phyloP scores from a whole-genome alignment of 1,140 invertebrate species.

The Brachionus rubens region DNA sequence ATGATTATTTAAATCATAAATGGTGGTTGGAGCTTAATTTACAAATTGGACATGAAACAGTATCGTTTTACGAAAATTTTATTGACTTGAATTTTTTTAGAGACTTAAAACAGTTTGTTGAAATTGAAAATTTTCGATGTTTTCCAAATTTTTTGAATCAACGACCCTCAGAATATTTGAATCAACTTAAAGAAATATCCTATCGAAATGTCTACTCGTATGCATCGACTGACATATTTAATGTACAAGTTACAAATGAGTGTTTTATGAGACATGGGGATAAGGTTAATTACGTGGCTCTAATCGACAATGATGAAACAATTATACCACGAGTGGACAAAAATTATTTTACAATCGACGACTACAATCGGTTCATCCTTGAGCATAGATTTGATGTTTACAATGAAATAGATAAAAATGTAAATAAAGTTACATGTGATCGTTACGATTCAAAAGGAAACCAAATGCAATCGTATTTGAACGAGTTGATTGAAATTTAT shows the following conservation, averaged over 20 bases:
- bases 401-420: background rate
- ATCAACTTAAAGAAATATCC: background rate
- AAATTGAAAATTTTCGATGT: constrained; percentile 5
- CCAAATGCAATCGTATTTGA: background rate
- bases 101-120: background rate
- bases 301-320: constrained; percentile 16
- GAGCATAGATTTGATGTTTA: background rate
- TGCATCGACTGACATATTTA: constrained; percentile 9
- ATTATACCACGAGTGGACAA: background rate
- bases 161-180: constrained; percentile 1
- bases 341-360: background rate
- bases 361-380: background rate
- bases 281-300: background rate
- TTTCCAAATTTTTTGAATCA: constrained; percentile 22
- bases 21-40: constrained; percentile 12
- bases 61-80: background rate
- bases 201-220: constrained; percentile 13
- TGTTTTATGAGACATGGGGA: background rate
- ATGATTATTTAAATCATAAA: background rate
- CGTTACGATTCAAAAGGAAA: background rate
- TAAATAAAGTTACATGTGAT: background rate
- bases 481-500: background rate
- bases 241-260: constrained; percentile 24
- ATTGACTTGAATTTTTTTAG: background rate
- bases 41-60: background rate